Percentiles rank a stretch among this genome's conserved stretches.
Evolutionary conservation across 2,888 invertebrate genomes (phyloP).

Genomic region (Chalcis sispes): DNA sequence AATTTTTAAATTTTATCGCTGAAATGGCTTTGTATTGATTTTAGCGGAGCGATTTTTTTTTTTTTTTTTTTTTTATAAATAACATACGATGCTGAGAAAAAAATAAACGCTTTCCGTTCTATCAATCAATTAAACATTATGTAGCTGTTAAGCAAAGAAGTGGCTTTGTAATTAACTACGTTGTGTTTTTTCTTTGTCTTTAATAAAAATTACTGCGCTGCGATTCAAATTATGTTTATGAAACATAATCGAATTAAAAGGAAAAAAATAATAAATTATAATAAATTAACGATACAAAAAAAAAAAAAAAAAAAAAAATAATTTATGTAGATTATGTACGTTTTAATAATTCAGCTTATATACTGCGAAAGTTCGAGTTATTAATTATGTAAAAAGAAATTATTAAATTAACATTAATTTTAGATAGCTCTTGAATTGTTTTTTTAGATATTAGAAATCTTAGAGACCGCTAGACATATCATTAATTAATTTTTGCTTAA

Average conservation of each 20-base stretch:
- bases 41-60: too few relatives aligned
- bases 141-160: not conserved
- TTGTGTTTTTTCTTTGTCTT: not conserved
- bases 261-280: not conserved
- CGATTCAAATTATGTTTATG: not conserved
- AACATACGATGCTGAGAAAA: too few relatives aligned
- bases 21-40: too few relatives aligned
- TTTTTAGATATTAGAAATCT: constrained; percentile 20
- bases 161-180: not conserved
- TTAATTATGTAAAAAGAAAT: constrained; percentile 13
- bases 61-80: too few relatives aligned
- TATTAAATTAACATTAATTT: constrained; percentile 6
- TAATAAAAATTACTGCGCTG: constrained; percentile 2
- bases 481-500: constrained; percentile 25
- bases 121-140: too few relatives aligned
- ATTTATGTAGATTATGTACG: not conserved
- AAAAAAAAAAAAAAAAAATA: not conserved
- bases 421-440: constrained; percentile 16
- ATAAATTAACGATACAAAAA: not conserved
- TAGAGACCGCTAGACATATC: constrained; percentile 55
- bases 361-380: constrained; percentile 33
- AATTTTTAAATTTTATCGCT: too few relatives aligned
- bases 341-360: constrained; percentile 16
- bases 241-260: not conserved
- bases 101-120: too few relatives aligned